Evolutionary conservation across 2,113 vertebrate genomes (phyloP), one percentile per base, ranked within the genome.

Genomic region (Nicator chloris): DNA sequence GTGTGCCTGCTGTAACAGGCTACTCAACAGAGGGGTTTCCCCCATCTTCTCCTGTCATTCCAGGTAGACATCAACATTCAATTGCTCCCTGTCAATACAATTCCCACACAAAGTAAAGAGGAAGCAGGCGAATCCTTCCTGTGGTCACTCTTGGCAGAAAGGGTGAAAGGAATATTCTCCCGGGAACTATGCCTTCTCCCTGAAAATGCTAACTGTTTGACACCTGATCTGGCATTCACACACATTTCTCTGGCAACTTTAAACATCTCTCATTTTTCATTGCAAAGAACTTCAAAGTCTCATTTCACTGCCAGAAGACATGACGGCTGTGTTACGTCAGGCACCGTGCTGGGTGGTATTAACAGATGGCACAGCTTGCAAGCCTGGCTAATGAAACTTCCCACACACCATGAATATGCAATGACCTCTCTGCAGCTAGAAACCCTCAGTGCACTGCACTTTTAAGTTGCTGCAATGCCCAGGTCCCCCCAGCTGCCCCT

Each of bases 391-490:
- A 54, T 9, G 9, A 82, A 64, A 50, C 47, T 40, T 70, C 39
- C 90, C 49, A 64, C 78, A 82, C 63, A 7, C n/a, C 68, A 40
- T 59, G 51, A 90, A 73, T 57, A 51, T 50, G 77, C 84, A 95
- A 21, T 16, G 66, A 94, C 47, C 56, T 45, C 45, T n/a, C 56
- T 88, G 77, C 75, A 88, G 40, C 40, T 23, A 82, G 42, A 72
- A 72, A 35, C 0, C 1, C 26, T 31, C 49, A 28, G 14, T 22
- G 28, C 28, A 68, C 39, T 82, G 31, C 57, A 45, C 19, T 40
- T 49, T 5, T 2, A 49, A 68, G 15, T 8, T 68, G 35, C 8
- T 59, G 15, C 26, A 69, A 15, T 11, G 11, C 19, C 6, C 23
- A 47, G 20, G 7, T 1, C 3, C 3, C 5, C 4, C 1, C 13